Evolutionary conservation across 2,797 vertebrate species (phyloP).

Genomic region (Thaleichthys pacificus): DNA sequence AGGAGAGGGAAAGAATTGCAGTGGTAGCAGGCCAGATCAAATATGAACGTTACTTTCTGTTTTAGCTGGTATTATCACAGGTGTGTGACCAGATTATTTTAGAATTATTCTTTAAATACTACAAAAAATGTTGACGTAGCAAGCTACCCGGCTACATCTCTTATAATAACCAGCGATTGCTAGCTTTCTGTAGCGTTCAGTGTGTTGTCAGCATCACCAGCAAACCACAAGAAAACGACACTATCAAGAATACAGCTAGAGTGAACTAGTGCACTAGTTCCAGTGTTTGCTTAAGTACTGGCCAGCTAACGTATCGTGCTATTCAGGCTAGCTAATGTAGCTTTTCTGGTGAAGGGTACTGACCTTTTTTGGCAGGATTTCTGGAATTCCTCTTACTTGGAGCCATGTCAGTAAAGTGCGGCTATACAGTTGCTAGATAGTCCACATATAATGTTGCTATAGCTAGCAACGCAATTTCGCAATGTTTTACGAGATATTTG

Average conservation of each 20-base stretch:
- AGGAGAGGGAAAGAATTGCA: not conserved
- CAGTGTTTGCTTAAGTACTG: not conserved
- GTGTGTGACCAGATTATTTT: not conserved
- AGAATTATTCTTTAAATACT: not conserved
- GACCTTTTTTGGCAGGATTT: conserved; percentile 16
- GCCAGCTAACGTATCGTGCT: not conserved
- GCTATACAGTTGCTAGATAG: not conserved
- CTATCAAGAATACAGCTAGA: not conserved
- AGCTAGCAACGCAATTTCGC: not conserved
- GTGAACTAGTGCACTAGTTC: not conserved
- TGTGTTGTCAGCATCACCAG: not conserved
- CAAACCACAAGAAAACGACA: not conserved
- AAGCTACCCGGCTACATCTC: not conserved
- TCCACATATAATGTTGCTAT: not conserved
- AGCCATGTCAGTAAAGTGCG: not conserved
- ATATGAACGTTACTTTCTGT: not conserved
- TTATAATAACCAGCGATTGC: not conserved
- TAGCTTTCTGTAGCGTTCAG: not conserved
- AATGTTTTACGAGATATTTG: not conserved
- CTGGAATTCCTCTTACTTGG: conserved; percentile 16
- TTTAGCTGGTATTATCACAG: not conserved
- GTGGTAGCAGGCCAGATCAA: not conserved
- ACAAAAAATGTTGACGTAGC: not conserved
- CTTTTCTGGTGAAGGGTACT: not conserved
- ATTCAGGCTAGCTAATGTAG: not conserved